Base-by-base conservation (phyloP, 2,797 vertebrate genomes). In the Anabacerthia variegaticeps region DNA sequence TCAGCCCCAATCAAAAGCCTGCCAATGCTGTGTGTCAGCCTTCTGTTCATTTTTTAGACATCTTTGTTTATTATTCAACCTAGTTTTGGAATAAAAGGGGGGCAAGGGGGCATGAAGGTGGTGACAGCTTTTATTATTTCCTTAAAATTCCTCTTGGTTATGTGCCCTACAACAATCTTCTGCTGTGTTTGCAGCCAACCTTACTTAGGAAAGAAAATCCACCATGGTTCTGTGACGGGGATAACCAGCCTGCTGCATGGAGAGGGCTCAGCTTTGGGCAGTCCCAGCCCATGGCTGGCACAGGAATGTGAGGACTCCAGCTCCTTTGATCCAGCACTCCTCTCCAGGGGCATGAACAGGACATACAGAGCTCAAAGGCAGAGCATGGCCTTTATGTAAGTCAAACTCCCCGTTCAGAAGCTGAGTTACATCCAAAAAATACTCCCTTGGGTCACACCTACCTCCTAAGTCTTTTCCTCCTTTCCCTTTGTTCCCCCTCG, bases 401-500 rank as follows among this genome's bases (percentile, higher is more conserved):
- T 32, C n/a, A 6, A 83, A 37, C 6, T 30, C 23, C 15, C 7
- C 17, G 4, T 27, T 66, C 27, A 62, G 52, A 34, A 41, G 34
- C 24, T 9, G 41, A 56, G 32, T 21, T 62, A 66, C 23, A 39
- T 4, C 48, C 19, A 30, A 1, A 73, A 73, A 80, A 22, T 15
- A 27, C 26, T 74, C 30, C 21, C n/a, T 0, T 0, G 55, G 43
- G 72, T 28, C 37, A n/a, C 34, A 44, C 3, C 14, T 39, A 7
- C 34, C 10, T 65, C 62, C n/a, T 8, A 9, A 22, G 10, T 3
- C 19, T 82, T 75, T n/a, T 59, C 37, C 32, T n/a, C 13, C 48
- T 58, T 11, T 12, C 5, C 3, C 44, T 73, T 26, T 37, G 4
- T 15, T 32, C 26, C 9, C 13, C 26, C 7, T 58, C 7, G 3